Percentiles rank a stretch among this genome's conserved stretches.
These are phyloP conservation scores for Dendronephthya gigantea DNA, from an alignment of 64 coral and sea anemone species.

Conservation along the genomic window DNA sequence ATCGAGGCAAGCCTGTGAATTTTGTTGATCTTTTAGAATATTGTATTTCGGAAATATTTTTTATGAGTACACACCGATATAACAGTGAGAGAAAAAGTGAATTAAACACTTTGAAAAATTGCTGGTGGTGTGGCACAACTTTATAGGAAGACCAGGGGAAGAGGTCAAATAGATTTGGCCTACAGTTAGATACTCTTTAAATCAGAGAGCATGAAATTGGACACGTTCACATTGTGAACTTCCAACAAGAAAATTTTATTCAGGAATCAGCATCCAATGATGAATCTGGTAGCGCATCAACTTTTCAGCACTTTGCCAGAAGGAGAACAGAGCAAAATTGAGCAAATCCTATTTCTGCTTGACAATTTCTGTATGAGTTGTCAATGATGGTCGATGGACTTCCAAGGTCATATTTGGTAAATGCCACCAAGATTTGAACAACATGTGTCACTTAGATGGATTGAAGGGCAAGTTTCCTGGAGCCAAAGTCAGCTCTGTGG, in stretches of 20 bases:
- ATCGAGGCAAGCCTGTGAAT: background rate
- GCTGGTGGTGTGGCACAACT: constrained; percentile 7
- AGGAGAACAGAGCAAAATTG: too few relatives aligned
- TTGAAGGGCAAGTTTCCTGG: constrained; percentile 1
- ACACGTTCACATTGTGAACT: too few relatives aligned
- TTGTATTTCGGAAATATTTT: background rate
- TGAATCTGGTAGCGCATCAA: too few relatives aligned
- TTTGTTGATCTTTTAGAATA: constrained; percentile 10
- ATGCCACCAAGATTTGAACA: too few relatives aligned
- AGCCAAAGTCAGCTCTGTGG: constrained; percentile 7
- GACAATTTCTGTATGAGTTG: too few relatives aligned
- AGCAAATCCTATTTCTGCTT: too few relatives aligned
- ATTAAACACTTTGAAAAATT: constrained; percentile 11
- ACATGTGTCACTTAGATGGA: background rate
- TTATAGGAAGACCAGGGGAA: background rate
- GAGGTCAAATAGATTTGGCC: constrained; percentile 1
- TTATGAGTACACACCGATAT: background rate
- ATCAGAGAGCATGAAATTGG: background rate
- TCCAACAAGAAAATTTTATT: too few relatives aligned
- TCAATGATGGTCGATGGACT: too few relatives aligned
- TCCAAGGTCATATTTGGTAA: too few relatives aligned
- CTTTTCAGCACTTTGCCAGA: too few relatives aligned
- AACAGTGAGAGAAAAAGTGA: background rate
- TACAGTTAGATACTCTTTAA: background rate
- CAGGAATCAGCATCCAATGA: too few relatives aligned